phyloP scores from a whole-genome alignment of 2,797 vertebrate genomes.

The Urocyon cinereoargenteus region DNA sequence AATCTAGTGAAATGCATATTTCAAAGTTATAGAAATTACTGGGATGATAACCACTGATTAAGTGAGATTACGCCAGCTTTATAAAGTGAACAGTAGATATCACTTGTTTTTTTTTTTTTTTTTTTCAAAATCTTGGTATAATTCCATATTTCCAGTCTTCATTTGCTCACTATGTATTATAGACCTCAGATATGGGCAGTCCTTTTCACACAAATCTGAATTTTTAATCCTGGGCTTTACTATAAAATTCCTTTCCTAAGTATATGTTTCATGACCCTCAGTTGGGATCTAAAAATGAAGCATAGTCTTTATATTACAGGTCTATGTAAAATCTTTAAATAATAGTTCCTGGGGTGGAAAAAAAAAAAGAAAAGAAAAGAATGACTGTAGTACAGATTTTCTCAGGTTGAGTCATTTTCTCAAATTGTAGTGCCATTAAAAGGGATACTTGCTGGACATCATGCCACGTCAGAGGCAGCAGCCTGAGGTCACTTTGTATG shows the following conservation, averaged over 20 bases:
- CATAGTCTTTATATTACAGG: not conserved
- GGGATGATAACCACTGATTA: not conserved
- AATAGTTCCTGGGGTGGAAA: not conserved
- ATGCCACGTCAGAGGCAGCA: not conserved
- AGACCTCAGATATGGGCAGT: not conserved
- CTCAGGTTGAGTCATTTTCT: not conserved
- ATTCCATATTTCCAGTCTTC: not conserved
- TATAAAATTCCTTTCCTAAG: not conserved
- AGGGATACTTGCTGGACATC: not conserved
- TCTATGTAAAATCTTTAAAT: not conserved
- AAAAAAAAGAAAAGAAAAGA: not conserved
- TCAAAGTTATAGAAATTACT: not conserved
- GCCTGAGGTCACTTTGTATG: not conserved
- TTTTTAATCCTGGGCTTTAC: not conserved
- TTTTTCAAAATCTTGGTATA: not conserved
- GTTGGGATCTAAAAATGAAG: not conserved
- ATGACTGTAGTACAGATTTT: not conserved
- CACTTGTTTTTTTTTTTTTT: not conserved
- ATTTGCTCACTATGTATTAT: not conserved
- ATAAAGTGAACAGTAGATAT: not conserved
- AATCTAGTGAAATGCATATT: not conserved
- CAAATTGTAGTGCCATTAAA: not conserved
- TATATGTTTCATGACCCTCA: not conserved
- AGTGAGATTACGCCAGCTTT: not conserved
- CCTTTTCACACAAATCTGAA: not conserved